These are phyloP conservation scores for Caenorhabditis sp. DNA, from an alignment of 2,888 invertebrate genomes.

Conservation along the genomic window DNA sequence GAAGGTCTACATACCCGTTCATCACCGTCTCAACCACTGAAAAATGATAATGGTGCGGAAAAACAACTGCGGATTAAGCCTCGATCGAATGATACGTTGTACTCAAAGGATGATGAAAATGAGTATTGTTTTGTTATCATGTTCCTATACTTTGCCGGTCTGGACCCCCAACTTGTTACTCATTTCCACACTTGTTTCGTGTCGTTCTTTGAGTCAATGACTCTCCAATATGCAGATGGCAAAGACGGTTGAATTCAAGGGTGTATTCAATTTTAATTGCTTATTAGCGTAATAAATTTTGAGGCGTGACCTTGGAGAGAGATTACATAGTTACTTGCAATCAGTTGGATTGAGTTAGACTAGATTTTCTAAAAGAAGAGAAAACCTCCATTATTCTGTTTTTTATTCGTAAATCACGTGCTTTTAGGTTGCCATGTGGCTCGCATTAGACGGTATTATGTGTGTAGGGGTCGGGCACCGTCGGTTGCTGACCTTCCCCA, in stretches of 20 bases:
- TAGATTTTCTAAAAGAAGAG: too few species aligned
- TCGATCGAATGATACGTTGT: conserved; percentile 28
- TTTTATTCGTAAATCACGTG: background rate
- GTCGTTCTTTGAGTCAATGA: background rate
- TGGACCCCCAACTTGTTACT: background rate
- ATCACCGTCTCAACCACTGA: background rate
- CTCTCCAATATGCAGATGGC: too few species aligned
- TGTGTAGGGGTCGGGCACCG: too few species aligned
- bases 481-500: conserved; percentile 10
- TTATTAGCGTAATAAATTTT: too few species aligned
- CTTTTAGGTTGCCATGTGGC: conserved; percentile 1
- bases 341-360: too few species aligned
- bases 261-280: too few species aligned
- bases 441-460: conserved; percentile 21
- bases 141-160: background rate
- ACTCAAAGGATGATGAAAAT: conserved; percentile 38
- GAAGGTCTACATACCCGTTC: background rate
- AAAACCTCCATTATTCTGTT: background rate
- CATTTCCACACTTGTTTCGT: background rate
- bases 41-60: conserved; percentile 4
- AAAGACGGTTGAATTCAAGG: too few species aligned
- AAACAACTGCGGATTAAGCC: conserved; percentile 32
- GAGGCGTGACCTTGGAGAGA: too few species aligned
- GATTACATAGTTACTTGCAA: too few species aligned
- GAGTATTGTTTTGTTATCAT: conserved; percentile 34